Conservation (phyloP, 1,140 invertebrate genomes). For the Maniola jurtina region DNA sequence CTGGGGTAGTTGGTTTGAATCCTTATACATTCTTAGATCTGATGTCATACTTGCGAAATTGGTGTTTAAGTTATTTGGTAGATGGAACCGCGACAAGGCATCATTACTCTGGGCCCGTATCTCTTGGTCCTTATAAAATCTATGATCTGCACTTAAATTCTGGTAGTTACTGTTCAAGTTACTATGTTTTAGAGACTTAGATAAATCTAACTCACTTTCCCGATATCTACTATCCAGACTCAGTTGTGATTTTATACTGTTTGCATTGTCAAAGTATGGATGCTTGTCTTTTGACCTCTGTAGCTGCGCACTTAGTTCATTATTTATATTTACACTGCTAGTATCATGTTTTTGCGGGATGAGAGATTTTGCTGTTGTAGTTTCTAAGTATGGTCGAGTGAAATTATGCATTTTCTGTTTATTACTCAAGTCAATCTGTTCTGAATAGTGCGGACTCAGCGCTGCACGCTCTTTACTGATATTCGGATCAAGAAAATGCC, state of each 20-base stretch:
- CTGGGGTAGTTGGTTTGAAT: not conserved
- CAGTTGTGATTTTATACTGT: not conserved
- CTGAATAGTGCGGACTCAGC: slow-evolving; percentile 12
- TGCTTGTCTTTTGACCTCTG: slow-evolving; percentile 17
- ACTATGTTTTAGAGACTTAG: slow-evolving; percentile 19
- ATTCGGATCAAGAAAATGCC: slow-evolving; percentile 8
- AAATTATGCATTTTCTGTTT: slow-evolving; percentile 22
- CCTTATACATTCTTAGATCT: slow-evolving; percentile 4
- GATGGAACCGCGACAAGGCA: not conserved
- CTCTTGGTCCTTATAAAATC: slow-evolving; percentile 35
- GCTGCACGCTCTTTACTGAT: slow-evolving; percentile 15
- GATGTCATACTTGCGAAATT: slow-evolving; percentile 2
- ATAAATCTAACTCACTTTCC: slow-evolving; percentile 15
- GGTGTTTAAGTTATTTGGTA: not conserved
- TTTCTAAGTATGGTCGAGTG: slow-evolving; percentile 11
- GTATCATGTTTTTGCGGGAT: slow-evolving; percentile 4
- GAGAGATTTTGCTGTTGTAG: not conserved
- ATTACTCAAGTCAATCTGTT: slow-evolving; percentile 28
- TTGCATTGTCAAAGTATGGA: slow-evolving; percentile 1
- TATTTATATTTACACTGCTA: slow-evolving; percentile 1
- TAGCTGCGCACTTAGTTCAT: slow-evolving; percentile 5
- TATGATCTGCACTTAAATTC: slow-evolving; percentile 21
- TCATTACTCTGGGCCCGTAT: slow-evolving; percentile 44
- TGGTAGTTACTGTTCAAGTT: slow-evolving; percentile 12
- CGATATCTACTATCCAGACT: not conserved